Evolutionary conservation across 2,797 vertebrate genomes (phyloP).

Genomic region (Nasua narica): DNA sequence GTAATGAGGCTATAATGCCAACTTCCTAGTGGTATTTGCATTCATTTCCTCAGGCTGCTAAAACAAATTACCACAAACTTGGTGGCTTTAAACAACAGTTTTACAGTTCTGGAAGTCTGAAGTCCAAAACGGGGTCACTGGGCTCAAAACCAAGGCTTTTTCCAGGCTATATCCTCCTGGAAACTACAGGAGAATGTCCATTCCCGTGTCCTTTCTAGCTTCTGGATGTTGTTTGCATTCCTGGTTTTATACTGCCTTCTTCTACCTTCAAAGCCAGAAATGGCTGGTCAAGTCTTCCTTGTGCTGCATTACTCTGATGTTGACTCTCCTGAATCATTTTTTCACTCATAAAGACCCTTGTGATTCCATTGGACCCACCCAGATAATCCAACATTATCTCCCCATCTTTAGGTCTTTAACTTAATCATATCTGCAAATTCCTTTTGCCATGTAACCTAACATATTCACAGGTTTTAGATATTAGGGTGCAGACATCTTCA

Average conservation of each 20-base stretch:
- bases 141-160: background rate
- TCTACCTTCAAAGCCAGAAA: background rate
- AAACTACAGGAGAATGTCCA: too few species aligned
- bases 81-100: background rate
- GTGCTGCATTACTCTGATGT: rapidly evolving
- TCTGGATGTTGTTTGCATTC: too few species aligned
- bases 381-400: background rate
- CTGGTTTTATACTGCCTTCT: background rate
- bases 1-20: background rate
- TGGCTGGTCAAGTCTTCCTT: rapidly evolving
- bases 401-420: too few species aligned
- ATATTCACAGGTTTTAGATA: background rate
- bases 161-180: rapidly evolving
- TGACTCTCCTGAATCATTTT: background rate
- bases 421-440: background rate
- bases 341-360: background rate
- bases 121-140: background rate
- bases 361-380: rapidly evolving
- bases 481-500: rapidly evolving
- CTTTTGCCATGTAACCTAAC: background rate
- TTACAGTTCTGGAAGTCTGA: background rate
- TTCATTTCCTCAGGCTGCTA: background rate
- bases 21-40: background rate
- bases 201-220: background rate
- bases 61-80: background rate